A percentile compares a stretch with the other conserved stretches of the same genome.
phyloP scores from a whole-genome alignment of 2,797 vertebrate genomes.

The Nasua narica region DNA sequence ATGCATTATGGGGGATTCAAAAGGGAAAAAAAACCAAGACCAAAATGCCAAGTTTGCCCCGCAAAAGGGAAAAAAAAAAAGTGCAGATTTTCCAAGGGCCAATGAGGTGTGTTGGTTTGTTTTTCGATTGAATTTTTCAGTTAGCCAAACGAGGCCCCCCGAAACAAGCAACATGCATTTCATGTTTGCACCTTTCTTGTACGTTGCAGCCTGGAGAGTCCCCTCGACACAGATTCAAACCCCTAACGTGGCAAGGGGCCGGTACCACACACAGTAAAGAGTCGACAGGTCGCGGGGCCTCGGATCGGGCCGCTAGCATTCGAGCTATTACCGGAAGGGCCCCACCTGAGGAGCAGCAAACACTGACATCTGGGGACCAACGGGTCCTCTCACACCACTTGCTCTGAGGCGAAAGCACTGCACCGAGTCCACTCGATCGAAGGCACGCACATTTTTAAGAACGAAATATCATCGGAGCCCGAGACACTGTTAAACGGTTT shows the following conservation, averaged over 20 bases:
- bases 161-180: constrained; percentile 98
- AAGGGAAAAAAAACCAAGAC: constrained; percentile 93
- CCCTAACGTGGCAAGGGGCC: constrained; percentile 82
- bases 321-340: constrained; percentile 74
- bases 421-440: constrained; percentile 72
- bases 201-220: constrained; percentile 94
- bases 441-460: constrained; percentile 76
- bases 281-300: constrained; percentile 59
- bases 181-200: constrained; percentile 99
- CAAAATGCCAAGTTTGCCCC: constrained; percentile 90
- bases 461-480: constrained; percentile 78
- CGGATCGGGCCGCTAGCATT: constrained; percentile 36
- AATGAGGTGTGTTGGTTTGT: constrained; percentile 83
- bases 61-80: constrained; percentile 84
- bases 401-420: constrained; percentile 73
- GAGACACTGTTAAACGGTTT: constrained; percentile 78
- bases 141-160: constrained; percentile 91
- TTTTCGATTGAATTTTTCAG: constrained; percentile 83
- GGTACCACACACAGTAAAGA: constrained; percentile 78
- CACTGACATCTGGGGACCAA: constrained; percentile 83
- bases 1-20: constrained; percentile 99
- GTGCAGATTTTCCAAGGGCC: constrained; percentile 86
- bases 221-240: constrained; percentile 83
- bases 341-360: constrained; percentile 85
- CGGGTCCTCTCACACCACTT: constrained; percentile 76